Evolutionary conservation across 1,140 invertebrate species (phyloP).

Genomic region (Tribolium madens): DNA sequence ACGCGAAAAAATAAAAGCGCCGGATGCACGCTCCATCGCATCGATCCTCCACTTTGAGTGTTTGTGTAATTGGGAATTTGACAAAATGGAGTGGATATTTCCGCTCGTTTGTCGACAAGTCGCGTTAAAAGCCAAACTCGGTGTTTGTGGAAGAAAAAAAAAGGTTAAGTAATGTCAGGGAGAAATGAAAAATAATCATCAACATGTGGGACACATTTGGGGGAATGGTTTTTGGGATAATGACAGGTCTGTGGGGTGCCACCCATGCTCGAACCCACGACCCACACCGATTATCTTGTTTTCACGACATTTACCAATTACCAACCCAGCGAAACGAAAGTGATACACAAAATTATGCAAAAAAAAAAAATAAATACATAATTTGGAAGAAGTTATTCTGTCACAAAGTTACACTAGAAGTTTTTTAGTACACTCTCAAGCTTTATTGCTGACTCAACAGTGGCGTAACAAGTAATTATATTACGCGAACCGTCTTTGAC

Average conservation of each 20-base stretch:
- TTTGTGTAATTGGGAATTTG: background rate
- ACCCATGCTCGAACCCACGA: background rate
- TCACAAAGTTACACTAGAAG: too few relatives aligned
- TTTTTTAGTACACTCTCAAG: too few relatives aligned
- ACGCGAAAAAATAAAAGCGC: slow-evolving; percentile 14
- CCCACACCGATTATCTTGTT: background rate
- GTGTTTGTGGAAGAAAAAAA: background rate
- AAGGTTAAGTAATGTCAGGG: background rate
- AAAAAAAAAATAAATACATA: too few relatives aligned
- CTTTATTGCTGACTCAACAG: too few relatives aligned
- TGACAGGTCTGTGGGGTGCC: background rate
- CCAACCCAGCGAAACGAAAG: background rate
- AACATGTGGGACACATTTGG: background rate
- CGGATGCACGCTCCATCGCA: slow-evolving; percentile 6
- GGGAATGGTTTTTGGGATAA: background rate
- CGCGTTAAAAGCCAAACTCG: slow-evolving; percentile 15
- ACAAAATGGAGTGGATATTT: slow-evolving; percentile 37
- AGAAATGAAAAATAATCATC: background rate
- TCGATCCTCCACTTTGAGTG: background rate
- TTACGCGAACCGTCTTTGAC: too few relatives aligned
- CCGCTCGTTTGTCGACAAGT: slow-evolving; percentile 31
- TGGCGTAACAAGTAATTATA: too few relatives aligned
- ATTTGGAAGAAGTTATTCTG: too few relatives aligned
- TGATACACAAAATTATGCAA: too few relatives aligned
- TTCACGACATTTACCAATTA: background rate